Conservation (phyloP, 2,113 vertebrate genomes). For the Rattus rattus region DNA sequence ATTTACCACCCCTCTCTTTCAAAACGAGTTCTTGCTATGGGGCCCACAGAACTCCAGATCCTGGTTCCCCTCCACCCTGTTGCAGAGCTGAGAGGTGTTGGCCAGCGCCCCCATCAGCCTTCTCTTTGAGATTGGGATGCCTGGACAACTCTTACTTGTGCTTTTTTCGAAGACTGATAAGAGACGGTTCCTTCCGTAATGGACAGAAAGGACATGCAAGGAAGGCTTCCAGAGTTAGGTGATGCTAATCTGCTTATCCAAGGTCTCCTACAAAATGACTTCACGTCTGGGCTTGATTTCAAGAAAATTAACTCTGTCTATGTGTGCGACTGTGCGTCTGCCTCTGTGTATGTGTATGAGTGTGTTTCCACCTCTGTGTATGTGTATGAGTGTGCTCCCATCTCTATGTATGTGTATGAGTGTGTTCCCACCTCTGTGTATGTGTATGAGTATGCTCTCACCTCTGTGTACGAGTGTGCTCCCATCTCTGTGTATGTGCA, state of each 20-base stretch:
- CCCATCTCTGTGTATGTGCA: background rate
- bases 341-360: background rate
- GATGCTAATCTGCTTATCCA: background rate
- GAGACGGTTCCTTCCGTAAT: background rate
- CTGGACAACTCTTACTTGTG: background rate
- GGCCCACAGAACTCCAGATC: background rate
- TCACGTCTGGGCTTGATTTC: background rate
- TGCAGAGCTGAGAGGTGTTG: background rate
- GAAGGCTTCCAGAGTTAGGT: background rate
- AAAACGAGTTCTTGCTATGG: background rate
- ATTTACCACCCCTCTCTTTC: background rate
- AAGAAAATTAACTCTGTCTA: slow-evolving; percentile 6
- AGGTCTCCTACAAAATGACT: background rate
- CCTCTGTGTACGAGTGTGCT: background rate
- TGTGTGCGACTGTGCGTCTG: background rate
- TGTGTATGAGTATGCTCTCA: background rate
- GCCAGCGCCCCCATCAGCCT: background rate
- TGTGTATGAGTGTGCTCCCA: too few species aligned
- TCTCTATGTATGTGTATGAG: too few species aligned
- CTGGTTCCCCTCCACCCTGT: background rate
- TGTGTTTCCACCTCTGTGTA: background rate
- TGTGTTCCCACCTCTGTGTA: too few species aligned
- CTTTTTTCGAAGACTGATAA: background rate
- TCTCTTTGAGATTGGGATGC: background rate
- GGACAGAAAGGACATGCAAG: background rate